These are phyloP conservation scores for Alauda arvensis DNA, from an alignment of 2,797 vertebrate genomes.

Conservation along the genomic window DNA sequence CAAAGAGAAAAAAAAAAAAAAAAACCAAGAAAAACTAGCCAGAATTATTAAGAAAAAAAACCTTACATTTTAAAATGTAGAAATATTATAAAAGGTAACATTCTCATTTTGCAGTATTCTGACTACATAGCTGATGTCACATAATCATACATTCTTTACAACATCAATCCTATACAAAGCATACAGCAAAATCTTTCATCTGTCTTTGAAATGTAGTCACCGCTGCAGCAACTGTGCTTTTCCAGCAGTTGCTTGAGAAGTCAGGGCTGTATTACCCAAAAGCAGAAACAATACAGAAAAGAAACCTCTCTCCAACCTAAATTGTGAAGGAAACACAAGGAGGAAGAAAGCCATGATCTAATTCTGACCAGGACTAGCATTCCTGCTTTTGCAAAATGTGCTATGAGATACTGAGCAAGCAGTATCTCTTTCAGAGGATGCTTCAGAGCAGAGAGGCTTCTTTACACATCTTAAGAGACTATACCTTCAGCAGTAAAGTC, in stretches of 20 bases:
- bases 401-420: neutral
- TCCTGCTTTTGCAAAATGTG: neutral
- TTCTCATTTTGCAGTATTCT: neutral
- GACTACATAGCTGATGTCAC: neutral
- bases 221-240: neutral
- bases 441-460: too few species aligned
- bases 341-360: constrained; percentile 7
- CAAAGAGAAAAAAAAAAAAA: neutral
- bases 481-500: neutral
- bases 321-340: neutral
- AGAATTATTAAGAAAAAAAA: neutral
- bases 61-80: neutral
- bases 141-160: neutral
- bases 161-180: neutral
- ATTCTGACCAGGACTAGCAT: neutral
- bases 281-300: constrained; percentile 14
- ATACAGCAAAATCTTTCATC: constrained; percentile 2
- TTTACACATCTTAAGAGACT: neutral
- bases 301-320: neutral
- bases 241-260: neutral
- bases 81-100: neutral
- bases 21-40: neutral
- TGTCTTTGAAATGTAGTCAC: constrained; percentile 41
- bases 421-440: neutral
- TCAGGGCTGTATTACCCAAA: neutral